These are phyloP conservation scores for Microchirus variegatus DNA, from an alignment of 2,797 vertebrate genomes.

Conservation along the genomic window DNA sequence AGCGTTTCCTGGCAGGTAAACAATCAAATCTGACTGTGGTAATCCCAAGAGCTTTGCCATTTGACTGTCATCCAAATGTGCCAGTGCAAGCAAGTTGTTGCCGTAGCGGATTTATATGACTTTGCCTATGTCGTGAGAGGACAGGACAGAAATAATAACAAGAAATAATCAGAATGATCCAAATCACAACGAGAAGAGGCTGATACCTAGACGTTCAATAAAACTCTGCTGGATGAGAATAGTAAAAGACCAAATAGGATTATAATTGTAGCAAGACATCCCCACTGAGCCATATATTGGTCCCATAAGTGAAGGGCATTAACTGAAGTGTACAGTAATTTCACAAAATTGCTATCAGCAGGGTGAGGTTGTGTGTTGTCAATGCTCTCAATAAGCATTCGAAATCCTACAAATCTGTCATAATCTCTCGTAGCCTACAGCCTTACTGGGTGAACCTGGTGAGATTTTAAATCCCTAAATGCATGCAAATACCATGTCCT, in stretches of 20 bases:
- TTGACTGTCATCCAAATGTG: too few relatives aligned
- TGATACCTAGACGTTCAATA: conserved; percentile 2
- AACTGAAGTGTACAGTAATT: conserved; percentile 36
- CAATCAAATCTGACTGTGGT: conserved; percentile 6
- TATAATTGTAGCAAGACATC: conserved; percentile 42
- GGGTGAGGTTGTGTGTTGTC: conserved; percentile 16
- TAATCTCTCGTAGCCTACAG: conserved; percentile 17
- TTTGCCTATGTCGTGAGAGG: too few relatives aligned
- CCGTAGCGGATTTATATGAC: too few relatives aligned
- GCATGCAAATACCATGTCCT: neutral
- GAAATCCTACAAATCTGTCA: conserved; percentile 39
- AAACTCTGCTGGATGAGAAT: conserved; percentile 28
- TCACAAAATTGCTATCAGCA: conserved; percentile 32
- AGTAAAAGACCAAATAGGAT: conserved; percentile 47
- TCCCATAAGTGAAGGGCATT: conserved; percentile 35
- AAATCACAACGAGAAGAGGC: conserved; percentile 22
- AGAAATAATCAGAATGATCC: conserved; percentile 27
- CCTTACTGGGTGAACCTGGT: conserved; percentile 11
- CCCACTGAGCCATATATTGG: conserved; percentile 36
- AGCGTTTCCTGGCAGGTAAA: conserved; percentile 29
- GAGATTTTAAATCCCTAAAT: conserved; percentile 19
- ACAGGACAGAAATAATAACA: neutral
- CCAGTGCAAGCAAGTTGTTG: too few relatives aligned
- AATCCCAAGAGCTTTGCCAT: too few relatives aligned
- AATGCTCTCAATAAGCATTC: conserved; percentile 43